Conservation (phyloP, 2,797 vertebrate species). For the Spinus pinus region DNA sequence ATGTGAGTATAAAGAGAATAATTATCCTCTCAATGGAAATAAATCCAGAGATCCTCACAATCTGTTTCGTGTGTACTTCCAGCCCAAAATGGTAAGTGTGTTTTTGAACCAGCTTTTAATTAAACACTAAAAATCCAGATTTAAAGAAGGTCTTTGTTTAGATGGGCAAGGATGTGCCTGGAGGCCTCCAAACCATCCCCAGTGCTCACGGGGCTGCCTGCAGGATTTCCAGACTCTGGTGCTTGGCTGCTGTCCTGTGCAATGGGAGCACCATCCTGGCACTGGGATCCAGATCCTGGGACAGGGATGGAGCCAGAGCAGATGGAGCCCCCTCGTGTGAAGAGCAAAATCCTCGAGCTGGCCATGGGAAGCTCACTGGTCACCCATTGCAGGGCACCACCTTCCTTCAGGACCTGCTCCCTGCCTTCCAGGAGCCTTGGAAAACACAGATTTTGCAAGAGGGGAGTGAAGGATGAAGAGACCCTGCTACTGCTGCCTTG, state of each 20-base stretch:
- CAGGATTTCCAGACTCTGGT: not conserved
- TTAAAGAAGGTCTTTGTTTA: constrained; percentile 2
- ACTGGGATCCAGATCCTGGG: not conserved
- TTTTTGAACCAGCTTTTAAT: constrained; percentile 18
- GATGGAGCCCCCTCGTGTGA: not conserved
- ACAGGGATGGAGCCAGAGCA: not conserved
- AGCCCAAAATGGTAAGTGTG: not conserved
- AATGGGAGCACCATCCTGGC: not conserved
- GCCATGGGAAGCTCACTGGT: not conserved
- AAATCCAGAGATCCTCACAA: not conserved
- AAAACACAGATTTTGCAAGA: not conserved
- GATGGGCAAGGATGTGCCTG: not conserved
- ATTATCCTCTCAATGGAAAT: constrained; percentile 22
- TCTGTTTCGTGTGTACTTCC: not conserved
- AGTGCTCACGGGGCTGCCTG: not conserved
- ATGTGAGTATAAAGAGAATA: not conserved
- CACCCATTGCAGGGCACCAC: accelerated
- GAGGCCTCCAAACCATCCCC: not conserved
- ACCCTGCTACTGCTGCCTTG: not conserved
- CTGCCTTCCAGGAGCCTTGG: not conserved
- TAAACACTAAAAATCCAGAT: not conserved
- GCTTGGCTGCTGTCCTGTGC: not conserved
- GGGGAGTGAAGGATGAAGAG: not conserved
- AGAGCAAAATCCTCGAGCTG: not conserved
- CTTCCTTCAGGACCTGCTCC: not conserved